Percentiles rank a stretch among this genome's conserved stretches.
These are phyloP conservation scores for Standfussiana lucernea DNA, from an alignment of 2,888 invertebrate species.

Conservation along the genomic window DNA sequence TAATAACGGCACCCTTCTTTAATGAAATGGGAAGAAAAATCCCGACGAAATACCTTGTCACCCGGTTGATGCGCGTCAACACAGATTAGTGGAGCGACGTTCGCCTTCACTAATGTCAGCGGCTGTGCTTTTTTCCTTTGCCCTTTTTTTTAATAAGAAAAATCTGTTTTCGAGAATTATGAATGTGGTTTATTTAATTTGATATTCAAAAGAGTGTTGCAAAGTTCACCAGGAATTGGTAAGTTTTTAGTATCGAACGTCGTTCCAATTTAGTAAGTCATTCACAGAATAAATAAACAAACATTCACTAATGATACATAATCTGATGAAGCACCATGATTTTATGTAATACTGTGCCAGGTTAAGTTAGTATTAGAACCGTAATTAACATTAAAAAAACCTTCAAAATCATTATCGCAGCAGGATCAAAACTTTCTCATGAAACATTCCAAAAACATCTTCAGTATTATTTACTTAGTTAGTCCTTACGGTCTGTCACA, in stretches of 20 bases:
- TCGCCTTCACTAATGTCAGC: constrained; percentile 48
- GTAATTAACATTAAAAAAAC: not conserved
- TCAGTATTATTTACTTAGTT: constrained; percentile 55
- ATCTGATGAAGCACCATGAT: not conserved
- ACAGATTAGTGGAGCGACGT: constrained; percentile 72
- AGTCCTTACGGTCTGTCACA: constrained; percentile 65
- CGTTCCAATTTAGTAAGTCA: not conserved
- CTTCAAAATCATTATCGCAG: not conserved
- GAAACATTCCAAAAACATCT: constrained; percentile 45
- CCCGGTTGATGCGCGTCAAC: constrained; percentile 76
- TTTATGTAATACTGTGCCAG: not conserved
- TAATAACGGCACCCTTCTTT: constrained; percentile 67
- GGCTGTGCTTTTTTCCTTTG: constrained; percentile 39
- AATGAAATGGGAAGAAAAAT: constrained; percentile 77
- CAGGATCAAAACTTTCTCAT: constrained; percentile 37
- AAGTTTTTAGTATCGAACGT: not conserved
- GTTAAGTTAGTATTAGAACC: not conserved
- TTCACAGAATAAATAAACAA: not conserved
- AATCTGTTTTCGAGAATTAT: constrained; percentile 27
- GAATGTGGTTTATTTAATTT: constrained; percentile 21
- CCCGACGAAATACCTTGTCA: constrained; percentile 75
- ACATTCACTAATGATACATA: not conserved
- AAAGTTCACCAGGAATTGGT: constrained; percentile 2
- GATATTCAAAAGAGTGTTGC: not conserved
- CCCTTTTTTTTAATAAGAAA: constrained; percentile 34